A percentile compares a stretch with the other conserved stretches of the same genome.
These are phyloP conservation scores for Papilio gigon DNA, from an alignment of 2,888 invertebrate genomes.

Conservation along the genomic window DNA sequence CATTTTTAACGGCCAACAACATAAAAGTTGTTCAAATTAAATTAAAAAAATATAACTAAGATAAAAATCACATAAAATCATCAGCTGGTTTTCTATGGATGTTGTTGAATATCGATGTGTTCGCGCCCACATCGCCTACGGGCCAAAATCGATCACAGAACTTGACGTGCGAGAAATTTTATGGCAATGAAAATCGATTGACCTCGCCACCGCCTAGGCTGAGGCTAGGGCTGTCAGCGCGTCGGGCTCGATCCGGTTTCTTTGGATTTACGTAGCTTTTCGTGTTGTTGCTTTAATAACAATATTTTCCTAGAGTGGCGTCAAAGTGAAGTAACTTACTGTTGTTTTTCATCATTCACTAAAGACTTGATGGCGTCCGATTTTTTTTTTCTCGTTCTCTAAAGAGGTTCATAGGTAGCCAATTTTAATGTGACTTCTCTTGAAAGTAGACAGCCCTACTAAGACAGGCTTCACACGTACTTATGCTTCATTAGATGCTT, in stretches of 20 bases:
- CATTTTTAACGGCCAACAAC: slow-evolving; percentile 28
- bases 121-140: slow-evolving; percentile 59
- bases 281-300: too few species aligned
- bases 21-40: slow-evolving; percentile 32
- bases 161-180: slow-evolving; percentile 60
- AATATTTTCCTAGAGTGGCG: too few species aligned
- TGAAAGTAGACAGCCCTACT: background rate
- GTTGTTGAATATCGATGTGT: slow-evolving; percentile 56
- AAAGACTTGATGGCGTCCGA: too few species aligned
- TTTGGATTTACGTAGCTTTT: too few species aligned
- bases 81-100: slow-evolving; percentile 48
- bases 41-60: slow-evolving; percentile 40
- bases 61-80: slow-evolving; percentile 47
- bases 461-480: background rate
- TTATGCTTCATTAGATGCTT: slow-evolving; percentile 24
- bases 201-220: slow-evolving; percentile 55
- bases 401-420: too few species aligned
- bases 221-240: slow-evolving; percentile 7
- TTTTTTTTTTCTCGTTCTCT: too few species aligned
- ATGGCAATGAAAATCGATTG: slow-evolving; percentile 59
- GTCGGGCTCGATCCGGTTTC: background rate
- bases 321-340: too few species aligned
- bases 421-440: too few species aligned
- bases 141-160: slow-evolving; percentile 52
- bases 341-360: too few species aligned